phyloP scores from a whole-genome alignment of 2,113 vertebrate species.

The Mustela lutreola region DNA sequence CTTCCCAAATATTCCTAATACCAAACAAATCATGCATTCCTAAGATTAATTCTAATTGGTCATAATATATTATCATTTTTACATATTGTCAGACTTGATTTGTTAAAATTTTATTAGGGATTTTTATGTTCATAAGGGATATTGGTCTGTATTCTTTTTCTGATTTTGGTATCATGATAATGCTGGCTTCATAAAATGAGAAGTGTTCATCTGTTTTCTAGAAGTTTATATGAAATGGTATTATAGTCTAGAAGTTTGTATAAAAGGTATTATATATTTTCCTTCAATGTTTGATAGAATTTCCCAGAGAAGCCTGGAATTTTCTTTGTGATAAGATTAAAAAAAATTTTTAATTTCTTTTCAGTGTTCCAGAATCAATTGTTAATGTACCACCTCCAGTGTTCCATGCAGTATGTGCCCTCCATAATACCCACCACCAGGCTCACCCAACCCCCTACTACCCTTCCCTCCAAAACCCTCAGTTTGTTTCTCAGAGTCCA shows the following conservation, averaged over 20 bases:
- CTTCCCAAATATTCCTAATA: background rate
- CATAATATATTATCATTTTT: background rate
- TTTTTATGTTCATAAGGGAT: background rate
- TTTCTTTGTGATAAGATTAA: background rate
- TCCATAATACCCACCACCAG: no score
- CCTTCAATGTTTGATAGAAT: background rate
- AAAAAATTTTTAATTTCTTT: background rate
- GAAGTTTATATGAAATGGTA: background rate
- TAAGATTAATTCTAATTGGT: background rate
- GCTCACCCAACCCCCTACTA: no score
- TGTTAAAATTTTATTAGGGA: background rate
- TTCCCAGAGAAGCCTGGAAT: background rate
- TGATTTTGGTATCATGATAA: background rate
- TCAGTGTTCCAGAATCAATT: no score
- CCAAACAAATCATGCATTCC: background rate
- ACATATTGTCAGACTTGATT: background rate
- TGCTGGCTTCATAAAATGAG: slow-evolving; percentile 5
- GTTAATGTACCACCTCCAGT: no score
- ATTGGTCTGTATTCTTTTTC: background rate
- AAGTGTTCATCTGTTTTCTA: background rate
- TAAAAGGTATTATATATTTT: background rate
- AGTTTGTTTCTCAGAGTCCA: no score
- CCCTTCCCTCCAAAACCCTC: no score
- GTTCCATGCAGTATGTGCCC: no score
- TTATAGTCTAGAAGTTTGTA: background rate